Conservation (phyloP, 2,113 vertebrate genomes). For the Pelmatolapia mariae region DNA sequence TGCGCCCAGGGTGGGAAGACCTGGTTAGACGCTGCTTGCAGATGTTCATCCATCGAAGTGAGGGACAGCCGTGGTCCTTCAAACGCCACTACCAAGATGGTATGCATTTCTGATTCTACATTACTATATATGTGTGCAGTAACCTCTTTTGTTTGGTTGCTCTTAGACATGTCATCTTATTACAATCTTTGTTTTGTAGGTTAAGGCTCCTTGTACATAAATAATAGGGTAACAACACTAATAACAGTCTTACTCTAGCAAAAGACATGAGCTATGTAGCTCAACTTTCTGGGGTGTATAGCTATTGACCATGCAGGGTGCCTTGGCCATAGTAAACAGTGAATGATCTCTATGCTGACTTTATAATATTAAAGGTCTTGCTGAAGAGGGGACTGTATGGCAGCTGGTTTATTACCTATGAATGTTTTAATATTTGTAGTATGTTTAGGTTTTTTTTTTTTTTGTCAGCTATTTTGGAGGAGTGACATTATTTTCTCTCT, state of each 20-base stretch:
- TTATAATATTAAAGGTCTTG: neutral
- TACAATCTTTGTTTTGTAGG: neutral
- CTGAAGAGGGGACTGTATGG: neutral
- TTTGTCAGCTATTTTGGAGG: neutral
- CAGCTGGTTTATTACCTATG: neutral
- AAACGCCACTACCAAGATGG: conserved; percentile 97
- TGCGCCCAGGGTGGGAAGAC: conserved; percentile 96
- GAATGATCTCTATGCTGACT: neutral
- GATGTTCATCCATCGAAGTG: conserved; percentile 89
- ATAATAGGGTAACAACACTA: neutral
- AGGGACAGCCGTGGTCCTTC: conserved; percentile 92
- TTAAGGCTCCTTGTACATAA: neutral
- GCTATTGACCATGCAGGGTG: neutral
- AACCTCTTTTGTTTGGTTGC: neutral
- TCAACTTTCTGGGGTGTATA: neutral
- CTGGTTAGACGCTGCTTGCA: conserved; percentile 91
- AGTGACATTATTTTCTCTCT: neutral
- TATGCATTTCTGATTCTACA: conserved; percentile 30
- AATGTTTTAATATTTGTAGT: neutral
- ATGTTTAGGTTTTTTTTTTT: neutral
- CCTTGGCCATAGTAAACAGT: neutral
- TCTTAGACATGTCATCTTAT: neutral
- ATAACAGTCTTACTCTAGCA: neutral
- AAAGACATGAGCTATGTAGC: neutral
- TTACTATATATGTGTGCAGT: neutral